Conservation (phyloP, 2,888 invertebrate species). For the Parascotia fuliginaria region DNA sequence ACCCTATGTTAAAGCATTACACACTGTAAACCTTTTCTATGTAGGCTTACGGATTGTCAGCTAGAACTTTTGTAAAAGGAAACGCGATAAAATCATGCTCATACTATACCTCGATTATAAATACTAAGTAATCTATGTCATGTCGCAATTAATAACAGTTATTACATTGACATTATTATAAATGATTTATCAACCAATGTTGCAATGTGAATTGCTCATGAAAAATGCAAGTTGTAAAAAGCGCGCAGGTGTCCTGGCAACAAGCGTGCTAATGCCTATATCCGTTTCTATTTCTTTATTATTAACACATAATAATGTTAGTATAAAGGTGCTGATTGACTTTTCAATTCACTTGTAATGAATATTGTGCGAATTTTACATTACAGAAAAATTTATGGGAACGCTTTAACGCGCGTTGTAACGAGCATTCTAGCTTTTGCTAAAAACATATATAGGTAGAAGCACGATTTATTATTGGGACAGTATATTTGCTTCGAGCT, state of each 20-base stretch:
- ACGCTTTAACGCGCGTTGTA: too few species aligned
- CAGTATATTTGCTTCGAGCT: too few species aligned
- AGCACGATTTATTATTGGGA: too few species aligned
- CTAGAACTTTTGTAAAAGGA: neutral
- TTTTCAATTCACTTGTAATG: too few species aligned
- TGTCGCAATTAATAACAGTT: constrained; percentile 39
- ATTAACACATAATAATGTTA: neutral
- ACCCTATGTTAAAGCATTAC: too few species aligned
- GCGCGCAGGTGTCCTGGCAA: constrained; percentile 55
- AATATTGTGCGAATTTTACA: too few species aligned
- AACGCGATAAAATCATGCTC: neutral
- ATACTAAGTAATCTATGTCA: constrained; percentile 30
- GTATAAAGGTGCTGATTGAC: neutral
- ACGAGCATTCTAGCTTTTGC: too few species aligned
- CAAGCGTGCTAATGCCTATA: constrained; percentile 29
- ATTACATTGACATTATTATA: constrained; percentile 56
- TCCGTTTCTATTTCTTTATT: constrained; percentile 46
- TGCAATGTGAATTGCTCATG: constrained; percentile 66
- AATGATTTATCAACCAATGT: constrained; percentile 54
- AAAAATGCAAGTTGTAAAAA: constrained; percentile 59
- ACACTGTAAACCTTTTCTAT: too few species aligned
- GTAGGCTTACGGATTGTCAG: too few species aligned
- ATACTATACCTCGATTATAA: constrained; percentile 1
- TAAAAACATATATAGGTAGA: too few species aligned
- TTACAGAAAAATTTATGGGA: too few species aligned